Base-by-base conservation (phyloP, 2,888 invertebrate species). In the Halocaridina rubra region DNA sequence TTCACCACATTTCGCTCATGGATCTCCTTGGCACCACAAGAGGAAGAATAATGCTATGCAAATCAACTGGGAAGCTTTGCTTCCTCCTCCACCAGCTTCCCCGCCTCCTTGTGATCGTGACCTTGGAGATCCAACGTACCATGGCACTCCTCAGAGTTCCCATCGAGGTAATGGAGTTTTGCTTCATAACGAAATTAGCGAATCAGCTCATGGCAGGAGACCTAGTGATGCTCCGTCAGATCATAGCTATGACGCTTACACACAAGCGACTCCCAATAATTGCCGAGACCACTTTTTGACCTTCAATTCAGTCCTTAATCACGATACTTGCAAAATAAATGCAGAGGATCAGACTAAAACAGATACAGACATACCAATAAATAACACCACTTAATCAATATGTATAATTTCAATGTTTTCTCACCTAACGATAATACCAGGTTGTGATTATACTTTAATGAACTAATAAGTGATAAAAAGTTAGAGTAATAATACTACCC, bases 231-330 rank as follows among this genome's bases (percentile, higher is more conserved):
- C 61, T 5, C 75, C 69, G 22, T 78, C 86, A 8, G 80, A 79
- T 2, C 86, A 82, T 53, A 75, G 67, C 3, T 82, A 82, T 69
- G 86, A 78, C 13, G 79, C 72, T 2, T 86, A 82, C 64, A 72
- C 71, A 61, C 86, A 69, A 29, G 81, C 39, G 30, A 33, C 74
- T 1, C 32, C 32, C 61, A 30, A 29, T 5, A 59, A 59, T 5
- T 57, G 61, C 8, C 10, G 24, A 10, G 78, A 27, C 24, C 32
- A 57, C 4, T 81, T 81, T 30, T 13, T 61, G 10, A 81, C 86
- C 13, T 81, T 86, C 53, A 86, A 76, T 32, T 72, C 81, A 57
- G 71, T 81, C 10, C 85, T 77, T n/a, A 78, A 61, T 24, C 77
- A 22, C 22, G 59, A 32, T n/a, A 33, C 61, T 33, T 53, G n/a